Conservation (phyloP, 2,113 vertebrate genomes). For the Canis aureus region DNA sequence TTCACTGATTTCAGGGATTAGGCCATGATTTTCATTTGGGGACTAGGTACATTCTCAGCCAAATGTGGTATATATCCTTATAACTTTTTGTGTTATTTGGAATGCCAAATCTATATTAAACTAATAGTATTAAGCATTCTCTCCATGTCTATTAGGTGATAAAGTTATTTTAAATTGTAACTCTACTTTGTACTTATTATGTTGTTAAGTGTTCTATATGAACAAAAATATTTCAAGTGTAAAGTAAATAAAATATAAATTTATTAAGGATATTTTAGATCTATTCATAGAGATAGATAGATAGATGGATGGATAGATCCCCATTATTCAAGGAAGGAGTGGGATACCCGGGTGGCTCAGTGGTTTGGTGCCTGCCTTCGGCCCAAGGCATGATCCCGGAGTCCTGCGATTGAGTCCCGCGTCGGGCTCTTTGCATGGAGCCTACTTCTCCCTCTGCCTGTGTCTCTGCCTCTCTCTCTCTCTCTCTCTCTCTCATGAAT, state of each 20-base stretch:
- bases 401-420: no score
- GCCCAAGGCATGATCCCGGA: no score
- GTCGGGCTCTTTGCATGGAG: no score
- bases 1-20: not conserved
- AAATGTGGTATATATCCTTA: not conserved
- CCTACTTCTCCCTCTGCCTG: no score
- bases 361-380: no score
- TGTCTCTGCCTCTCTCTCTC: no score
- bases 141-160: not conserved
- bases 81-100: not conserved
- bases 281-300: not conserved
- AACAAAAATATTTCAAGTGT: constrained; percentile 1
- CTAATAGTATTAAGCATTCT: not conserved
- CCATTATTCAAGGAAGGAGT: not conserved
- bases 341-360: no score
- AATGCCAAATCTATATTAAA: not conserved
- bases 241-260: constrained; percentile 51
- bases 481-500: no score
- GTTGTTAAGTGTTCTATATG: not conserved
- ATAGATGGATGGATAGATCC: constrained; percentile 15
- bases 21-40: not conserved
- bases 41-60: not conserved
- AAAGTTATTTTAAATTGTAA: not conserved
- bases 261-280: not conserved
- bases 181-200: not conserved